Evolutionary conservation across 2,888 invertebrate species (phyloP), one percentile per base, ranked within the genome.

Genomic region (Cerastis leucographa): DNA sequence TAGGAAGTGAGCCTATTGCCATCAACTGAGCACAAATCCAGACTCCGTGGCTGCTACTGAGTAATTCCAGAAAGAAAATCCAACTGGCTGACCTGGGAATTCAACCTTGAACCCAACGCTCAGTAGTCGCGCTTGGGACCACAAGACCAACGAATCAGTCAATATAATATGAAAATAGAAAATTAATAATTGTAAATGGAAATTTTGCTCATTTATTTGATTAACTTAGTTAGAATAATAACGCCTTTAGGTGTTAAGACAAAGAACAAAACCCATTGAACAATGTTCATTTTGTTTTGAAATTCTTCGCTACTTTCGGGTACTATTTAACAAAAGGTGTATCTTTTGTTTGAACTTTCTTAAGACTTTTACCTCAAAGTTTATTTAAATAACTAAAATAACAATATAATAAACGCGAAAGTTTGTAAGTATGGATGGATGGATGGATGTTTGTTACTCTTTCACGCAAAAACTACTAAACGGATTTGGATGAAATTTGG

Each of bases 301-400:
- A 71, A 29, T 71, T 62, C 61, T 79, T 70, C 29, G 4, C 40
- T 69, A 77, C 69, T 78, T 76, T 51, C 22, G 5, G 17, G 46
- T 17, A 44, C 25, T 40, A 35, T 25, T 22, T 25, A 44, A 35
- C 51, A n/a, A 56, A 35, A 61, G 35, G 17, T 59, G 25, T 22
- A 56, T 59, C 25, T 71, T 54, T 54, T 54, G 80, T 71, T 40
- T 40, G n/a, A 19, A 62, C 40, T 62, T 62, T 44, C 14, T 17
- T 29, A 68, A 42, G 29, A 14, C 56, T 35, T 7, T 19, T 35
- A 17, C 42, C 17, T 42, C 14, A 35, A 62, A 51, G 51, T 61
- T 51, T 61, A 19, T 46, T 44, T n/a, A n/a, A n/a, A n/a, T n/a
- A n/a, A n/a, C n/a, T n/a, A n/a, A n/a, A n/a, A n/a, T n/a, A n/a